These are phyloP conservation scores for Margaritifera margaritifera DNA, from an alignment of 2,888 invertebrate species.

Conservation along the genomic window DNA sequence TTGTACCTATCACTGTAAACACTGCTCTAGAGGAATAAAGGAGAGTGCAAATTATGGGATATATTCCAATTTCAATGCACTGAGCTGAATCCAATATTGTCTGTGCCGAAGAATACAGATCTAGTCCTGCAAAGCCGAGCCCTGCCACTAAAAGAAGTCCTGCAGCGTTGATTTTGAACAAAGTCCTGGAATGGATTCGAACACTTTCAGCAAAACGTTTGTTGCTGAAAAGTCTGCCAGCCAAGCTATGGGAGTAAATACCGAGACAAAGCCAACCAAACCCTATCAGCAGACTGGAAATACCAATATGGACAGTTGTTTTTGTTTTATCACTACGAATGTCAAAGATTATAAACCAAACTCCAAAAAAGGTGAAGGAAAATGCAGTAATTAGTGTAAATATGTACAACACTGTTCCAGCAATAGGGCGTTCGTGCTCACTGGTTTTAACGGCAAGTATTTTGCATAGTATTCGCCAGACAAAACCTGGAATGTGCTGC, in stretches of 20 bases:
- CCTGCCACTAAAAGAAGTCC: conserved; percentile 63
- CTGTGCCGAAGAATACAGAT: conserved; percentile 24
- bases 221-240: conserved; percentile 70
- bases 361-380: conserved; percentile 59
- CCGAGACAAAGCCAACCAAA: conserved; percentile 71
- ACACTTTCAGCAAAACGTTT: conserved; percentile 71
- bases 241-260: conserved; percentile 72
- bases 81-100: conserved; percentile 40
- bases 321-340: conserved; percentile 64
- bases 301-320: conserved; percentile 68
- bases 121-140: conserved; percentile 45
- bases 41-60: conserved; percentile 61
- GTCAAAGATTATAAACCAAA: conserved; percentile 67
- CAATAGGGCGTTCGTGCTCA: conserved; percentile 51
- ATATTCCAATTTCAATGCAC: conserved; percentile 55
- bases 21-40: conserved; percentile 63
- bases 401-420: conserved; percentile 50
- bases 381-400: conserved; percentile 62
- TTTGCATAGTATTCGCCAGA: conserved; percentile 67
- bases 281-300: conserved; percentile 66
- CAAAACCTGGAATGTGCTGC: conserved; percentile 65
- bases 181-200: conserved; percentile 72
- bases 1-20: conserved; percentile 67
- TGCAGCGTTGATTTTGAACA: conserved; percentile 71
- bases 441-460: conserved; percentile 64